Base-by-base conservation (phyloP, 2,888 invertebrate species). In the Mamestra brassicae region DNA sequence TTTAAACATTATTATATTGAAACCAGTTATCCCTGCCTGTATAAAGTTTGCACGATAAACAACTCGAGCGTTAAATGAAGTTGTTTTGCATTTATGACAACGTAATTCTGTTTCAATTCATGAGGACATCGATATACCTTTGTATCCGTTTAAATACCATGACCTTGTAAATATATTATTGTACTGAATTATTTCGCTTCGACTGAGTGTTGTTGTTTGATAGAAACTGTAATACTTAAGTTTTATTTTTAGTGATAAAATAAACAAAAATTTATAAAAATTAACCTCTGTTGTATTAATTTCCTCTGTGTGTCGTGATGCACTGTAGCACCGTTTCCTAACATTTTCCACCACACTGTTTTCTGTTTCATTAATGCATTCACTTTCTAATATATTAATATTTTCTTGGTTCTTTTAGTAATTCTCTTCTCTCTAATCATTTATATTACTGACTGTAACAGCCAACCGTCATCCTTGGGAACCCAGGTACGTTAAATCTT, bases 231-330 rank as follows among this genome's bases (percentile, higher is more conserved):
- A 96, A 94, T 95, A 95, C 94, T 93, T 96, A 96, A 96, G 96
- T 93, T 96, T 95, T 94, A 96, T 94, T 93, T 95, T 96, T 95
- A 96, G 96, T 96, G 93, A 95, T 95, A 96, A 96, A 96, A 96
- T 96, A 95, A 96, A 96, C 93, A 95, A 94, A 95, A 93, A 92
- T 91, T 90, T 93, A 94, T 91, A 94, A 95, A 95, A 94, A 91
- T 85, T 89, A 82, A 83, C 66, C 54, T 68, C 64, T 85, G 90
- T 93, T 93, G 93, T 94, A 90, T 93, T 87, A 61, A 86, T 87
- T 93, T 91, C 92, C 93, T 94, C 81, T 91, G 87, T 92, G 87
- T 91, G 85, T 93, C 91, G 90, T 89, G 85, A 88, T 90, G 93
- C 94, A 94, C 94, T 87, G 67, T 89, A 90, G 94, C 94, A 94